Percentiles rank a stretch among this genome's conserved stretches.
Evolutionary conservation across 2,113 vertebrate species (phyloP).

Genomic region (Nothocercus nigrocapillus): DNA sequence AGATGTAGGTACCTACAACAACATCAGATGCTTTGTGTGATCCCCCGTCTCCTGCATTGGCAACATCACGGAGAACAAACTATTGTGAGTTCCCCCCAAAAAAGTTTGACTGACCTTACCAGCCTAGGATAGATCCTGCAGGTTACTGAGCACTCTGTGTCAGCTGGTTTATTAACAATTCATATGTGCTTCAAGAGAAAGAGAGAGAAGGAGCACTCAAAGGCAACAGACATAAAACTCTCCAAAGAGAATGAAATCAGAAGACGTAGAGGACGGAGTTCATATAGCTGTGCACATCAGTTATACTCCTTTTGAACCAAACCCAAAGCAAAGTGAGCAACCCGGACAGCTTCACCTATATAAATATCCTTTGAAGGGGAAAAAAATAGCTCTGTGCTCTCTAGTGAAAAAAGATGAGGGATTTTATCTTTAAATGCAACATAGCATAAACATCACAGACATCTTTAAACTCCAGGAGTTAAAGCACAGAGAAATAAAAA

Average conservation of each 20-base stretch:
- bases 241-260: not conserved
- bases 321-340: not conserved
- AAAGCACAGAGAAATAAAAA: not conserved
- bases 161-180: not conserved
- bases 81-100: not conserved
- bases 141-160: not conserved
- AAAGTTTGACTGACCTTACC: not conserved
- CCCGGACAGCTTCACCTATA: not conserved
- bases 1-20: not conserved
- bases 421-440: not conserved
- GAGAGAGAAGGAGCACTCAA: not conserved
- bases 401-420: not conserved
- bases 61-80: not conserved
- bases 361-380: not conserved
- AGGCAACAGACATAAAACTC: not conserved
- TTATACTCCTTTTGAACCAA: not conserved
- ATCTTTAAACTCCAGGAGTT: not conserved
- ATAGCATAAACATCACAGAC: not conserved
- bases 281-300: not conserved
- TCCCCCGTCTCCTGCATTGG: not conserved
- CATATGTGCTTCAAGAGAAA: not conserved
- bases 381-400: not conserved
- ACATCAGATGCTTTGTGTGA: not conserved
- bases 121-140: not conserved
- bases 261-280: not conserved